Evolutionary conservation across 2,888 invertebrate genomes (phyloP), one percentile per base, ranked within the genome.

Genomic region (Eupithecia inturbata): DNA sequence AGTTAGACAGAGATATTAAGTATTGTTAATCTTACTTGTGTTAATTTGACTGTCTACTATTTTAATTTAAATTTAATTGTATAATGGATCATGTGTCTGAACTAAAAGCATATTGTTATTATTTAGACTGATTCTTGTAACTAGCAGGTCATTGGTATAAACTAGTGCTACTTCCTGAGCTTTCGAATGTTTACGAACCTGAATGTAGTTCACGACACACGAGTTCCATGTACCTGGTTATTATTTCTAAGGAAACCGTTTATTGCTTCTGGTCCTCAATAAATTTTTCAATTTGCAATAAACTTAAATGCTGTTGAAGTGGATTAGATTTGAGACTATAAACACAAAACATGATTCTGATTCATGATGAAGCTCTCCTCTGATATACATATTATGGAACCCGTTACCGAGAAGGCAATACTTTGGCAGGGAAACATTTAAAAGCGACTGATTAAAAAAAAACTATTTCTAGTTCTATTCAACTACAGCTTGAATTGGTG

Each of bases 231-330:
- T n/a, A n/a, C n/a, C 9, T 33, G 16, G 1, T 69, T 72, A 60
- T 45, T 72, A 41, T 72, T 75, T 72, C 68, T 12, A 68, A 39
- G 57, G 64, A 68, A 72, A 70, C 66, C 9, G 26, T 62, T 74
- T 70, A 67, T 68, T 72, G 49, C 49, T 57, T 64, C 68, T 71
- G 10, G 68, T 49, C 31, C 57, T 39, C 49, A 31, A 45, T 72
- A 70, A 63, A 75, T 39, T 36, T 36, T 53, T 19, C 60, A 1
- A 67, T 68, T 66, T 75, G 57, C 75, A 66, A 68, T 75, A 75
- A 63, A 72, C 63, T 62, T 53, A 19, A 72, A 64, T 63, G 41
- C 39, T 57, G 22, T 64, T 22, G 49, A 26, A 57, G 26, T 26
- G 57, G 57, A 72, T 64, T 68, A 41, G 41, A 68, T 64, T 68